Conservation (phyloP, 64 coral and sea anemone species). For the Dendronephthya gigantea region DNA sequence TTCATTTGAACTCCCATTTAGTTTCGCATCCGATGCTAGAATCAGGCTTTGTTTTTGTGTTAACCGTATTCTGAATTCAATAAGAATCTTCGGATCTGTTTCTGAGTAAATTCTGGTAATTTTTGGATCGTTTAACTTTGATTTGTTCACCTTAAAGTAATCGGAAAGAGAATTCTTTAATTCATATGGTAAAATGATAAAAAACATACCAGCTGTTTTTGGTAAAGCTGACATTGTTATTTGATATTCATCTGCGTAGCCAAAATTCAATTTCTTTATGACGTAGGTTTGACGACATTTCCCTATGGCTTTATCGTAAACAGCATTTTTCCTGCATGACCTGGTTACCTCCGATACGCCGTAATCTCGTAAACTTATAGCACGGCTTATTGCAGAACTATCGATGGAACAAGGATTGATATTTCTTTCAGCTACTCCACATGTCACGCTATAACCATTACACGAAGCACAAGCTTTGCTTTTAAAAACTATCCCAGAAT, state of each 20-base stretch:
- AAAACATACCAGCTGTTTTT: background rate
- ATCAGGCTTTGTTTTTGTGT: background rate
- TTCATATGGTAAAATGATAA: background rate
- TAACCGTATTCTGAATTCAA: background rate
- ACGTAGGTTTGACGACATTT: background rate
- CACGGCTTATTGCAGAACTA: background rate
- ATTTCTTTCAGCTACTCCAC: background rate
- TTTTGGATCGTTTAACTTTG: background rate
- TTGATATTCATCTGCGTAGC: background rate
- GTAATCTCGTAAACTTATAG: background rate
- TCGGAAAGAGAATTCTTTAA: background rate
- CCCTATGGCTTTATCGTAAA: background rate
- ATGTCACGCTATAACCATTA: background rate
- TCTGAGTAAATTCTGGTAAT: background rate
- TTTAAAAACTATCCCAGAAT: background rate
- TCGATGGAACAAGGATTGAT: background rate
- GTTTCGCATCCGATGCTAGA: background rate
- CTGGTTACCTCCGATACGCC: background rate
- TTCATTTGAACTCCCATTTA: constrained; percentile 2
- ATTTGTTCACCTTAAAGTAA: background rate
- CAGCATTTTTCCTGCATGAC: background rate
- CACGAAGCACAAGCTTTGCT: background rate
- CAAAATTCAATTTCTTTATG: background rate
- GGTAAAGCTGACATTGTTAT: background rate
- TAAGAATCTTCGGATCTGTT: background rate